Evolutionary conservation across 2,113 vertebrate genomes (phyloP).

Genomic region (Copsychus sechellarum): DNA sequence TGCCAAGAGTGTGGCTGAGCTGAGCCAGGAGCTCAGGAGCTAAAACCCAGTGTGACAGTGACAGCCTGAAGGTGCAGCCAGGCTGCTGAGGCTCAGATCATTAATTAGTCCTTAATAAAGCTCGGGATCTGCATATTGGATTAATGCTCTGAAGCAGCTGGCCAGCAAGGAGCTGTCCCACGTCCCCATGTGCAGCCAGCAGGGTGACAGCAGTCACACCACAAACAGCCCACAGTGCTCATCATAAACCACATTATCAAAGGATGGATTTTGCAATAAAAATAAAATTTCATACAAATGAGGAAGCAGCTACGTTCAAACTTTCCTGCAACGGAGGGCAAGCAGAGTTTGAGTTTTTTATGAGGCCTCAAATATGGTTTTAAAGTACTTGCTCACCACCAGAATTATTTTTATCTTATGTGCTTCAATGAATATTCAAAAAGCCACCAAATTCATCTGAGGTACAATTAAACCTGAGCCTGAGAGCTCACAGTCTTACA

Average conservation of each 20-base stretch:
- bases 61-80: neutral
- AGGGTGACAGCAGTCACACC: neutral
- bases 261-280: neutral
- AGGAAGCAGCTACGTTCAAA: neutral
- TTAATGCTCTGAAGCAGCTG: neutral
- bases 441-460: neutral
- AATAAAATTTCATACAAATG: neutral
- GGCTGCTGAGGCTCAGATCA: neutral
- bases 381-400: neutral
- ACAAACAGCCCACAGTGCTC: neutral
- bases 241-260: neutral
- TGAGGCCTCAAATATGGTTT: neutral
- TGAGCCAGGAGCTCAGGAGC: neutral
- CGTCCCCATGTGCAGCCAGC: neutral
- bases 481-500: neutral
- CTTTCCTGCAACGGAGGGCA: neutral
- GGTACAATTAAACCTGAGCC: neutral
- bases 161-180: neutral
- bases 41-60: accelerated
- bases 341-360: neutral
- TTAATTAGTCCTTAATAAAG: neutral
- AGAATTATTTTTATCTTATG: neutral
- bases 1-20: neutral
- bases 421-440: neutral
- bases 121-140: neutral